A percentile compares a stretch with the other conserved stretches of the same genome.
These are phyloP conservation scores for Clavelina lepadiformis DNA, from an alignment of 23 tunicate species.

Conservation along the genomic window DNA sequence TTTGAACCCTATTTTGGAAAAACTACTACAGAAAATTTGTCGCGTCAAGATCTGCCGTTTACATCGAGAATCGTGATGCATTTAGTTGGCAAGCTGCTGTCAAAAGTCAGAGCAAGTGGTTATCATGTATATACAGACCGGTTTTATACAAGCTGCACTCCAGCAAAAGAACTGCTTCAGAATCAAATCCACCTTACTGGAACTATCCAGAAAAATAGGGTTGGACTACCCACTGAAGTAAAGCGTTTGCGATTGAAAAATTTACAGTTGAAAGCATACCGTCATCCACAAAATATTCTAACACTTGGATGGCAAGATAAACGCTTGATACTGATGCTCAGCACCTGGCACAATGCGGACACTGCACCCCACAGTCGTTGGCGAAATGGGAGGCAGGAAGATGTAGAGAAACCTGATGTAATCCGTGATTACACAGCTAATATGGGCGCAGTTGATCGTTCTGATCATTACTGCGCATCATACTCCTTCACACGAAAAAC, in stretches of 20 bases:
- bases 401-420: not conserved
- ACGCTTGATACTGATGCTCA: constrained; percentile 5
- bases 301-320: constrained; percentile 10
- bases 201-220: constrained; percentile 9
- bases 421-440: constrained; percentile 11
- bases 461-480: constrained; percentile 13
- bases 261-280: not conserved
- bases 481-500: constrained; percentile 16
- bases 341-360: constrained; percentile 14
- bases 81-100: constrained; percentile 6
- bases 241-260: constrained; percentile 9
- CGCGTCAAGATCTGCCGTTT: not conserved
- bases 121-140: constrained; percentile 14
- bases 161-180: not conserved
- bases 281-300: not conserved
- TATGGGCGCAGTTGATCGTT: constrained; percentile 17
- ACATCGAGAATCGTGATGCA: constrained; percentile 20
- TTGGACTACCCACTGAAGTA: constrained; percentile 8
- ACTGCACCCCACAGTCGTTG: not conserved
- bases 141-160: constrained; percentile 13
- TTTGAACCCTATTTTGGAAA: constrained; percentile 6
- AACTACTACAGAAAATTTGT: not conserved
- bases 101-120: constrained; percentile 13
- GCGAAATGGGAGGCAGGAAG: not conserved
- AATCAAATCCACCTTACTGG: constrained; percentile 3